A percentile compares a stretch with the other conserved stretches of the same genome.
Conservation (phyloP, 2,888 invertebrate genomes). For the Andrena camellia region DNA sequence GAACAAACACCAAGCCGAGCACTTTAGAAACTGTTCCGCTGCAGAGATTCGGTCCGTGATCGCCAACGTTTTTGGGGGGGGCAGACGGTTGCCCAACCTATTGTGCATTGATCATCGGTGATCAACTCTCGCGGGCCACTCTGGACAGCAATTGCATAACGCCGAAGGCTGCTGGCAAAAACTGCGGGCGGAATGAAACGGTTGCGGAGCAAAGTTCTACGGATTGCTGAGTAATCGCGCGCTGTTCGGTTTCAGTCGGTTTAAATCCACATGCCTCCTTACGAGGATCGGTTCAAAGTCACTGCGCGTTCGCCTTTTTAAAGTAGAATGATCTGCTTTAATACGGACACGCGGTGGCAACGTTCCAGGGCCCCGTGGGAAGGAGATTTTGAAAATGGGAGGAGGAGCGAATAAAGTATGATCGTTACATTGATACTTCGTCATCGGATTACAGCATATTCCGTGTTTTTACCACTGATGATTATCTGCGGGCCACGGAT, state of each 20-base stretch:
- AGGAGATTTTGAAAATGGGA: not conserved
- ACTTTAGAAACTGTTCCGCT: constrained; percentile 28
- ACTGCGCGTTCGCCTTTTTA: not conserved
- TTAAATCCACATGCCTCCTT: not conserved
- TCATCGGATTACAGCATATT: no score
- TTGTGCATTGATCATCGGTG: not conserved
- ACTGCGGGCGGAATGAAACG: not conserved
- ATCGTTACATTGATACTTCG: no score
- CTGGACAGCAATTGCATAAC: constrained; percentile 8
- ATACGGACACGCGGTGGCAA: no score
- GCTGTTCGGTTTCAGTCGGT: not conserved
- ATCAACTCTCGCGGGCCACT: not conserved
- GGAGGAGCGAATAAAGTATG: not conserved
- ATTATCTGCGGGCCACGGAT: no score
- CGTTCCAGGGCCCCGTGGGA: not conserved
- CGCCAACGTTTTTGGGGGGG: not conserved
- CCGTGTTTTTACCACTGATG: no score
- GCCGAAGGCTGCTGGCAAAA: constrained; percentile 11
- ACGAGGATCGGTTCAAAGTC: not conserved
- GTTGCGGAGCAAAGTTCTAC: constrained; percentile 5
- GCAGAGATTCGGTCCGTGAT: not conserved
- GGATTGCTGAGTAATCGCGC: constrained; percentile 20
- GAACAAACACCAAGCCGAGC: constrained; percentile 75
- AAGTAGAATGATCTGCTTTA: not conserved
- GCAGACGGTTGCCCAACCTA: constrained; percentile 10